A percentile compares a stretch with the other conserved stretches of the same genome.
Evolutionary conservation across 2,888 invertebrate genomes (phyloP).

Genomic region (Amphiduros pacificus): DNA sequence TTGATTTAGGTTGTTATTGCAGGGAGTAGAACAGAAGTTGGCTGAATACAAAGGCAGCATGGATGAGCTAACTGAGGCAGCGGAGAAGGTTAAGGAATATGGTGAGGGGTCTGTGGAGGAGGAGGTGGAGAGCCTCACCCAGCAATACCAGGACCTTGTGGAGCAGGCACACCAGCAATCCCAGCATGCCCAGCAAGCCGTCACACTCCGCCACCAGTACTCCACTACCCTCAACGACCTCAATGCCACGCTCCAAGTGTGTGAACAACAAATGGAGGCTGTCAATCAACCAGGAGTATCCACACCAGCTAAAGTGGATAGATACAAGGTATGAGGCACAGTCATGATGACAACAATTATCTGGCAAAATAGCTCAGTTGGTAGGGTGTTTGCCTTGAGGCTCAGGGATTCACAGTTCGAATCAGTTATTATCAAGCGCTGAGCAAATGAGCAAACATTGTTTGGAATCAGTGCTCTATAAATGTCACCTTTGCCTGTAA

Average conservation of each 20-base stretch:
- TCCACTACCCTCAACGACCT: slow-evolving; percentile 65
- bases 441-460: too few species aligned
- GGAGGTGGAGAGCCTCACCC: slow-evolving; percentile 14
- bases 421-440: too few species aligned
- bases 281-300: slow-evolving; percentile 36
- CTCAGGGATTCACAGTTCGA: too few species aligned
- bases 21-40: slow-evolving; percentile 47
- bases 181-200: slow-evolving; percentile 69
- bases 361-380: too few species aligned
- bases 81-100: slow-evolving; percentile 69
- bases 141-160: slow-evolving; percentile 13
- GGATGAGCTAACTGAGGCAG: slow-evolving; percentile 37
- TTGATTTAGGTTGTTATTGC: background rate
- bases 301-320: slow-evolving; percentile 39
- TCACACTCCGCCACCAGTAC: slow-evolving; percentile 84
- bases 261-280: slow-evolving; percentile 39
- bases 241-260: slow-evolving; percentile 35
- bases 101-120: slow-evolving; percentile 49
- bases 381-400: too few species aligned
- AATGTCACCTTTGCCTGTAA: too few species aligned
- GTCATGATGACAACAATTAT: too few species aligned
- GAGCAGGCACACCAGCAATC: slow-evolving; percentile 75
- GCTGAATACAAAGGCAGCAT: slow-evolving; percentile 40
- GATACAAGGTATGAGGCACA: slow-evolving; percentile 46
- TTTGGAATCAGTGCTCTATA: too few species aligned